A percentile compares a stretch with the other conserved stretches of the same genome.
These are phyloP conservation scores for Leptinotarsa defecta DNA, from an alignment of 1,140 invertebrate species.

Conservation along the genomic window DNA sequence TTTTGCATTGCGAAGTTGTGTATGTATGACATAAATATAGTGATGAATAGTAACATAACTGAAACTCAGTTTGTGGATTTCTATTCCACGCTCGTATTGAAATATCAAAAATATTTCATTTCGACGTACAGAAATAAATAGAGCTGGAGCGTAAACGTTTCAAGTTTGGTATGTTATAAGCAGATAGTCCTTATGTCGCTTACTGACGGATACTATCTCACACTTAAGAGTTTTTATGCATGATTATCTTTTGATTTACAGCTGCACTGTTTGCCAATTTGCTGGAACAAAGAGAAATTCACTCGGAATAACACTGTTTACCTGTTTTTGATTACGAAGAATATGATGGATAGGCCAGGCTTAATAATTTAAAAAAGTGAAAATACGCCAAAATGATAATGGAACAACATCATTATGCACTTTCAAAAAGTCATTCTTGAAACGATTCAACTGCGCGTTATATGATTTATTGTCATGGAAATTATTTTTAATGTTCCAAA, in stretches of 20 bases:
- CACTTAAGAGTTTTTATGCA: not conserved
- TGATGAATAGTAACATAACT: too few species aligned
- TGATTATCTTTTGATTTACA: not conserved
- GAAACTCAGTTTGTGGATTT: too few species aligned
- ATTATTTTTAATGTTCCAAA: conserved; percentile 4
- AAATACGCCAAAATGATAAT: not conserved
- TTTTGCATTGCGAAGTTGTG: too few species aligned
- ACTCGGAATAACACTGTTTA: not conserved
- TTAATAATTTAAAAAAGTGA: not conserved
- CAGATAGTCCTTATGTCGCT: too few species aligned
- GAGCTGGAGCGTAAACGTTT: too few species aligned
- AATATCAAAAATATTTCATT: too few species aligned
- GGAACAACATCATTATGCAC: conserved; percentile 2
- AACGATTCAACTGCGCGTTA: not conserved
- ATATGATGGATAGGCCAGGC: conserved; percentile 4
- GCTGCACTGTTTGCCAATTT: not conserved
- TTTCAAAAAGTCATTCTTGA: conserved; percentile 9
- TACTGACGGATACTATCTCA: not conserved
- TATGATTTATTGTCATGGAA: not conserved
- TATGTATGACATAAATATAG: too few species aligned
- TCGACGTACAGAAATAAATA: too few species aligned
- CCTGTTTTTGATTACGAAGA: not conserved
- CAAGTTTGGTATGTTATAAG: too few species aligned
- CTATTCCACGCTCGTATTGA: too few species aligned
- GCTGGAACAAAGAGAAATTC: not conserved